Conservation (phyloP, 2,888 invertebrate genomes). For the Stramonita haemastoma region DNA sequence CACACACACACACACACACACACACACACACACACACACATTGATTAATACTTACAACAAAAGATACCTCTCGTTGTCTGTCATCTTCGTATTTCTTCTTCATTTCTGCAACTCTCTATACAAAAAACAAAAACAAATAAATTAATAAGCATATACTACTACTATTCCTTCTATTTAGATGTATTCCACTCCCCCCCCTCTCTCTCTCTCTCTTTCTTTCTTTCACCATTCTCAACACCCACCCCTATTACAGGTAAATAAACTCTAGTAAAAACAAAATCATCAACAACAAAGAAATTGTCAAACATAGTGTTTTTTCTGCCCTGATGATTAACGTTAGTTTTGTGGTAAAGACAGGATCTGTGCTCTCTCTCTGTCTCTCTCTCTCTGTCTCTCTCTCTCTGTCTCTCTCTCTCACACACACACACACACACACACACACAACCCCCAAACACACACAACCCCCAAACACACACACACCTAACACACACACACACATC, state of each 20-base stretch:
- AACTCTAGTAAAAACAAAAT: background rate
- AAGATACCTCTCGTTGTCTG: conserved; percentile 63
- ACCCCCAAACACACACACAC: background rate
- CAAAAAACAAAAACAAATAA: background rate
- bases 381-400: conserved; percentile 27
- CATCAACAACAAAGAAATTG: background rate
- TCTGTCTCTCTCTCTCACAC: conserved; percentile 18
- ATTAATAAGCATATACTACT: too few relatives aligned
- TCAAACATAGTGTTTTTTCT: too few relatives aligned
- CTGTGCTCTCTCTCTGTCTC: background rate
- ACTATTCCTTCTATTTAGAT: too few relatives aligned
- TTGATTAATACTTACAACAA: conserved; percentile 60
- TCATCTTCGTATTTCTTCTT: conserved; percentile 65
- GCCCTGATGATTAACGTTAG: too few relatives aligned
- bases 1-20: background rate
- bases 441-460: background rate
- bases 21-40: background rate
- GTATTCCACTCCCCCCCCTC: too few relatives aligned
- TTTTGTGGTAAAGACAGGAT: background rate
- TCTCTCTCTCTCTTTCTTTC: too few relatives aligned
- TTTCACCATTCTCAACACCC: background rate
- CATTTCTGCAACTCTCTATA: conserved; percentile 45
- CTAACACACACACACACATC: background rate
- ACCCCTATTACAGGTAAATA: background rate
- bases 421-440: background rate